Base-by-base conservation (phyloP, 2,113 vertebrate species). In the Lepisosteus osseus region DNA sequence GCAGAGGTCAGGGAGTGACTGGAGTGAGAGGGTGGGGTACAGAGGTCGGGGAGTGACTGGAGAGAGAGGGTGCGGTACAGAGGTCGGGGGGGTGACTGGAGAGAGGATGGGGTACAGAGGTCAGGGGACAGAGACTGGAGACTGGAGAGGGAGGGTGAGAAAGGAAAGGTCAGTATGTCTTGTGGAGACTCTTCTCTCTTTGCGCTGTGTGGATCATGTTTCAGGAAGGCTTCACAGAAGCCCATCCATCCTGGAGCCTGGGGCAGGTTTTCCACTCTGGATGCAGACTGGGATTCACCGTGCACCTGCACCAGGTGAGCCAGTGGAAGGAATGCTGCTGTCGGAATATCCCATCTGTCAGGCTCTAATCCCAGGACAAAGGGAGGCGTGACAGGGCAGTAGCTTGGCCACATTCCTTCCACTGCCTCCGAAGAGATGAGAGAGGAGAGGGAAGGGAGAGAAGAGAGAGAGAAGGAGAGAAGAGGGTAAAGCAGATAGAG, bases 371-470 rank as follows among this genome's bases (percentile, higher is more conserved):
- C 45, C 44, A 41, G 62, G 7, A 4, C 17, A 57, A 70, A 74
- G 67, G 12, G 65, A 64, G 70, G 57, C 29, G 66, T 13, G 0
- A 77, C 77, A 75, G 66, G 65, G 75, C 72, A 73, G 45, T 76
- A 15, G 73, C 57, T 70, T 71, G 64, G 80, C 80, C 70, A 75
- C 77, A 83, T 84, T 84, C 84, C 79, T 86, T 82, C 76, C 81
- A 77, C 61, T 47, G 77, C 69, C 74, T 17, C 71, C 3, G 9
- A 45, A 56, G 79, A 76, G 74, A 67, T 9, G 69, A 8, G 61
- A 8, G 61, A 71, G 13, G 70, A 56, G 51, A 61, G 71, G 40
- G 51, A 67, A 72, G 64, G 2, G 57, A 72, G 43, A 73, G 61
- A 72, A 72, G 63, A 82, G 29, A 29, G 29, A 29, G 29, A 29